Conservation (phyloP, 2,888 invertebrate genomes). For the Brachypalpus laphriformis region DNA sequence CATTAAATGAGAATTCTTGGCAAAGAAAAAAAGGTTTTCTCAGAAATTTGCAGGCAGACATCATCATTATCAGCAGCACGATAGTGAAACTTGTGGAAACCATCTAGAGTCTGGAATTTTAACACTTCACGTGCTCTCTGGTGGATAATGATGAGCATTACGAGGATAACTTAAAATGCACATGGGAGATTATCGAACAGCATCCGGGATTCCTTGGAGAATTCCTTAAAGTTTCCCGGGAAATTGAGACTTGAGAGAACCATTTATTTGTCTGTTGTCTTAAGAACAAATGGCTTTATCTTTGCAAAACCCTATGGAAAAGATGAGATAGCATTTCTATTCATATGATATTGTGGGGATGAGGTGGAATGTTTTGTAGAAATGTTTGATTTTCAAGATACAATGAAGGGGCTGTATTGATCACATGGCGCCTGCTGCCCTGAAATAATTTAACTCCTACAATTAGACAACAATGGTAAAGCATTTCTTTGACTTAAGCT, state of each 20-base stretch:
- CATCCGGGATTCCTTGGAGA: not conserved
- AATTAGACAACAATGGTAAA: too few species aligned
- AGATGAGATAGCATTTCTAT: too few species aligned
- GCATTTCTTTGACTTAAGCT: too few species aligned
- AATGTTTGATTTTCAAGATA: too few species aligned
- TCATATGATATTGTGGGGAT: too few species aligned
- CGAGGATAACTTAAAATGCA: conserved; percentile 27
- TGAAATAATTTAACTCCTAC: too few species aligned
- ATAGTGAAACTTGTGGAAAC: not conserved
- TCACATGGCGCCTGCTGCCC: too few species aligned
- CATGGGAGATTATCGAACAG: conserved; percentile 7
- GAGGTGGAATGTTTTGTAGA: too few species aligned
- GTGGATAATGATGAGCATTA: conserved; percentile 17
- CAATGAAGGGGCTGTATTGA: too few species aligned
- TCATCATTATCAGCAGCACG: not conserved
- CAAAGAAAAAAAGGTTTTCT: not conserved
- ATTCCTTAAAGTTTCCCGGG: not conserved
- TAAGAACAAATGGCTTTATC: not conserved
- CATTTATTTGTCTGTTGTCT: not conserved
- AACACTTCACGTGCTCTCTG: not conserved
- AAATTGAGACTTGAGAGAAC: not conserved
- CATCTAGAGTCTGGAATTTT: not conserved
- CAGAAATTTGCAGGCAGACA: not conserved
- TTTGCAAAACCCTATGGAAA: too few species aligned
- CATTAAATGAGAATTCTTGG: not conserved